Evolutionary conservation across 2,113 vertebrate species (phyloP).

Genomic region (Pelusios castaneus): DNA sequence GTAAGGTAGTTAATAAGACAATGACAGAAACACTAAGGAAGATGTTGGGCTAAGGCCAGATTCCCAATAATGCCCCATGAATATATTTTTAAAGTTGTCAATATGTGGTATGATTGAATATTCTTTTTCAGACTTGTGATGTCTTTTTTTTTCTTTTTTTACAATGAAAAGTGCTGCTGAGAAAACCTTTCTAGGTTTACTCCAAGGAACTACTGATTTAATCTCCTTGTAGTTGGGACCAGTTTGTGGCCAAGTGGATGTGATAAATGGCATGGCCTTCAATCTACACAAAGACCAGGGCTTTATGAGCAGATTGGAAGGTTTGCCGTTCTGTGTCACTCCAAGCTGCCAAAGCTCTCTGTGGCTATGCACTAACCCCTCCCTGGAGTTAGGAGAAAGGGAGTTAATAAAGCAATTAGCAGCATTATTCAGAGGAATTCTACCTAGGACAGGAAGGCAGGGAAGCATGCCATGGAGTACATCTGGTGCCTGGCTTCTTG

Average conservation of each 20-base stretch:
- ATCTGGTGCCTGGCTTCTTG: background rate
- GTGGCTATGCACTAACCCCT: background rate
- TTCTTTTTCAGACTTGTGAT: background rate
- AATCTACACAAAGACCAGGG: background rate
- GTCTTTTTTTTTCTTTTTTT: background rate
- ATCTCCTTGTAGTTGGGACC: background rate
- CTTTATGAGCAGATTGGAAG: background rate
- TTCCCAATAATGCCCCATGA: background rate
- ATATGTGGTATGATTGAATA: background rate
- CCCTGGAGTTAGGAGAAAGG: background rate
- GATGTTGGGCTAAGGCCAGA: background rate
- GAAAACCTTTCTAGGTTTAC: slow-evolving; percentile 19
- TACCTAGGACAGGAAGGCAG: too few species aligned
- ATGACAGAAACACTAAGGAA: background rate
- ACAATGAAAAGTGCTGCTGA: background rate
- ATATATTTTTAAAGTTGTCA: background rate
- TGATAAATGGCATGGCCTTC: background rate
- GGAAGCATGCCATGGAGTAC: background rate
- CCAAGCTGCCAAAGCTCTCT: background rate
- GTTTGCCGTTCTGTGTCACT: background rate
- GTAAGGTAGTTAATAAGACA: background rate
- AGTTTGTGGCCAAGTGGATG: background rate
- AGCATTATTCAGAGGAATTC: background rate
- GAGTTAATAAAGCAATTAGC: background rate
- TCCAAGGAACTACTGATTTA: background rate